A percentile compares a stretch with the other conserved stretches of the same genome.
These are phyloP conservation scores for Sebastes itinus DNA, from an alignment of 2,797 vertebrate genomes.

Conservation along the genomic window DNA sequence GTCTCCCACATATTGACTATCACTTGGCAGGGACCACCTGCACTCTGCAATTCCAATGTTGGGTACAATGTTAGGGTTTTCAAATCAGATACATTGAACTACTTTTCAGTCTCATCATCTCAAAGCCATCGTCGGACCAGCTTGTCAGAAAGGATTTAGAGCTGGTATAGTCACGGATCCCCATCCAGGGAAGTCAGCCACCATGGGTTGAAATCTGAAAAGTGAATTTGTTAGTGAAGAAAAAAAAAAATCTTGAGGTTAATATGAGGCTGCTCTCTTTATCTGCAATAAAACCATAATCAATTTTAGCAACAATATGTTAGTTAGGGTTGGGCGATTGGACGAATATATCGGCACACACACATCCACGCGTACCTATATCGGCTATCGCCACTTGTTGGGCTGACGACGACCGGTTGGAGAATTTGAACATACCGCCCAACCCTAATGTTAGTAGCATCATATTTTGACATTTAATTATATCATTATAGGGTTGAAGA, in stretches of 20 bases:
- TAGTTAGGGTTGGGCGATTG: no score
- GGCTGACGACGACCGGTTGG: no score
- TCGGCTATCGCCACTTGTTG: no score
- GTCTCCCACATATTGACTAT: constrained; percentile 99
- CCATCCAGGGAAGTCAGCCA: constrained; percentile 63
- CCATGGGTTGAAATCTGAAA: constrained; percentile 78
- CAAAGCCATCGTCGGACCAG: constrained; percentile 49
- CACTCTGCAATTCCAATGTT: constrained; percentile 92
- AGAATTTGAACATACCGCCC: no score
- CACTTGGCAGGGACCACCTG: constrained; percentile 94
- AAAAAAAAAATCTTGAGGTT: constrained; percentile 11
- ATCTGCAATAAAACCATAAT: neutral
- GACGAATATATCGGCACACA: no score
- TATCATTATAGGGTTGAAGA: neutral
- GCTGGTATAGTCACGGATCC: constrained; percentile 71
- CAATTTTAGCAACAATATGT: neutral
- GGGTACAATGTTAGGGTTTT: constrained; percentile 77
- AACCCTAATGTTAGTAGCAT: neutral
- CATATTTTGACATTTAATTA: neutral
- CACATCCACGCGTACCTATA: no score
- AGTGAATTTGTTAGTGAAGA: constrained; percentile 72
- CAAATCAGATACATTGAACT: constrained; percentile 61
- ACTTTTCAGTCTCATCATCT: constrained; percentile 41
- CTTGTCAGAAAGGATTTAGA: constrained; percentile 64
- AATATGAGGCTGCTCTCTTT: neutral